Base-by-base conservation (phyloP, 2,888 invertebrate genomes). In the Diabrotica balteata region DNA sequence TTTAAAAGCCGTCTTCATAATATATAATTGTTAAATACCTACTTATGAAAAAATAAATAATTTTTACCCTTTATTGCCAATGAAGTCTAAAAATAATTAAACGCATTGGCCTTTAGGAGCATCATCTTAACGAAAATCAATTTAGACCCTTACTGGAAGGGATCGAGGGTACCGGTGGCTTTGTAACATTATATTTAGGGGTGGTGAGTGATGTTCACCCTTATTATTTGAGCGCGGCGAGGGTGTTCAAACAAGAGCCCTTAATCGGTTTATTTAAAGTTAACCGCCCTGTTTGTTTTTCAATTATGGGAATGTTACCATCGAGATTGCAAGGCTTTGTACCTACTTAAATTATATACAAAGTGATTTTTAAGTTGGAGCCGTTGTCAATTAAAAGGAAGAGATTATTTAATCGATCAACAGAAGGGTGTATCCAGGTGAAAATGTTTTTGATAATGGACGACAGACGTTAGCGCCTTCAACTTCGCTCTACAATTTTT, bases 211-310 rank as follows among this genome's bases (percentile, higher is more conserved):
- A 72, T 71, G 68, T 74, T 73, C 73, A 71, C 75, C 74, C 75
- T 73, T 73, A 63, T 63, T 63, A 58, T 59, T 49, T 59, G 43
- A 17, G 50, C 22, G 62, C 67, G 64, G 32, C 57, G 68, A 72
- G 77, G 77, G 77, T 78, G 76, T 77, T 74, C 76, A 76, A 78
- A 79, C 77, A 78, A 74, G 75, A 77, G 75, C 77, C 75, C 77
- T 80, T 79, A 79, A 80, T 80, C 80, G 78, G 73, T 79, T 77
- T 74, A 77, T 80, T 80, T 79, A 79, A 79, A 78, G 75, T 76
- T 74, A 76, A 78, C 80, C 79, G 80, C 77, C 75, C 73, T 80
- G 80, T 80, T 80, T 80, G 79, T 77, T 78, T 77, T 80, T 78
- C 79, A 80, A 80, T 80, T 80, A 80, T 74, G 77, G 69, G 72